These are phyloP conservation scores for Salmo trutta DNA, from an alignment of 2,797 vertebrate genomes.

Conservation along the genomic window DNA sequence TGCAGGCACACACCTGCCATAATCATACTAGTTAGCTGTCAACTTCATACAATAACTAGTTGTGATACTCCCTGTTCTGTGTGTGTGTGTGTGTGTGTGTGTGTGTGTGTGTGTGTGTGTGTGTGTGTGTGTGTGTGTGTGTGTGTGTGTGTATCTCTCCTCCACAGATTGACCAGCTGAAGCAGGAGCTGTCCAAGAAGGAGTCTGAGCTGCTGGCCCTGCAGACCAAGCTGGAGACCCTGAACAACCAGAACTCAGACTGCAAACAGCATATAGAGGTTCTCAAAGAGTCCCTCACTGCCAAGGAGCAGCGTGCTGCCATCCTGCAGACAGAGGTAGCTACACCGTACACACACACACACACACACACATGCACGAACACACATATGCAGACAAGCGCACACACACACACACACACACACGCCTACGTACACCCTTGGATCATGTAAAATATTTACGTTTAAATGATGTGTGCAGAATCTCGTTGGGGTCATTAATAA, in stretches of 20 bases:
- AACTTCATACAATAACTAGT: not conserved
- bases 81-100: slow-evolving; percentile 9
- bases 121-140: too few species aligned
- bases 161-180: slow-evolving; percentile 93
- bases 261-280: slow-evolving; percentile 99
- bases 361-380: not conserved
- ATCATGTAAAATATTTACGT: too few species aligned
- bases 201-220: slow-evolving; percentile 98
- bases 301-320: slow-evolving; percentile 99
- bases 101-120: too few species aligned
- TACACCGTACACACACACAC: slow-evolving; percentile 52
- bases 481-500: too few species aligned
- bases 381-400: not conserved
- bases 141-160: too few species aligned
- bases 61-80: not conserved
- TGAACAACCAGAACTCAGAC: slow-evolving; percentile 99
- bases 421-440: too few species aligned
- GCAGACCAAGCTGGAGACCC: slow-evolving; percentile 98
- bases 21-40: not conserved
- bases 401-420: too few species aligned
- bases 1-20: not conserved
- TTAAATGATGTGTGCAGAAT: too few species aligned
- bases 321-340: slow-evolving; percentile 99
- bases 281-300: slow-evolving; percentile 99
- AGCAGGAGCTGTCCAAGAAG: slow-evolving; percentile 98